Evolutionary conservation across 2,888 invertebrate genomes (phyloP).

Genomic region (Cheilosia urbana): DNA sequence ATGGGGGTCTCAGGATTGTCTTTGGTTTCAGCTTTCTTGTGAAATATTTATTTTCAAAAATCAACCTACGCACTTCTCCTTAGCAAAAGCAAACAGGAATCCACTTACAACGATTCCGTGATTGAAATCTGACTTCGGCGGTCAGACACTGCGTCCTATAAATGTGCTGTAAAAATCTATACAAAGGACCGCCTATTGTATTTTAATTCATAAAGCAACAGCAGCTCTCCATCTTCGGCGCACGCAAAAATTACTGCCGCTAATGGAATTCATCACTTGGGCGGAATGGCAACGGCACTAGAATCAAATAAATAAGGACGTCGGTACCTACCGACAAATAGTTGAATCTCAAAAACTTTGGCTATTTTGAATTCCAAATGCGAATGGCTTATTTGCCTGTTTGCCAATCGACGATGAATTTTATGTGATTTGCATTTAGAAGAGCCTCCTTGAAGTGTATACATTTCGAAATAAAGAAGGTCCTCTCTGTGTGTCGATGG

Average conservation of each 20-base stretch:
- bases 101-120: too few species aligned
- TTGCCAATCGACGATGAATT: slow-evolving; percentile 56
- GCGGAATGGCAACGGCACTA: background rate
- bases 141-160: too few species aligned
- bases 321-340: slow-evolving; percentile 7
- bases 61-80: too few species aligned
- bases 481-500: background rate
- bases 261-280: background rate
- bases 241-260: background rate
- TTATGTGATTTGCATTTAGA: slow-evolving; percentile 58
- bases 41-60: too few species aligned
- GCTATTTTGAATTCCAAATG: slow-evolving; percentile 50
- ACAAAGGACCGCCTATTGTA: too few species aligned
- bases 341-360: slow-evolving; percentile 17
- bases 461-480: background rate
- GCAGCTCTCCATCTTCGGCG: background rate
- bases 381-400: slow-evolving; percentile 47
- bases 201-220: background rate
- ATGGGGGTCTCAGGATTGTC: too few species aligned
- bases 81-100: too few species aligned
- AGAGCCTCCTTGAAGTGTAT: slow-evolving; percentile 12
- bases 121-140: too few species aligned
- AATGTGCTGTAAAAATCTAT: too few species aligned
- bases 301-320: slow-evolving; percentile 15
- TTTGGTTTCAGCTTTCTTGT: too few species aligned